Evolutionary conservation across 1,140 invertebrate genomes (phyloP).

Genomic region (Monomorium pharaonis): DNA sequence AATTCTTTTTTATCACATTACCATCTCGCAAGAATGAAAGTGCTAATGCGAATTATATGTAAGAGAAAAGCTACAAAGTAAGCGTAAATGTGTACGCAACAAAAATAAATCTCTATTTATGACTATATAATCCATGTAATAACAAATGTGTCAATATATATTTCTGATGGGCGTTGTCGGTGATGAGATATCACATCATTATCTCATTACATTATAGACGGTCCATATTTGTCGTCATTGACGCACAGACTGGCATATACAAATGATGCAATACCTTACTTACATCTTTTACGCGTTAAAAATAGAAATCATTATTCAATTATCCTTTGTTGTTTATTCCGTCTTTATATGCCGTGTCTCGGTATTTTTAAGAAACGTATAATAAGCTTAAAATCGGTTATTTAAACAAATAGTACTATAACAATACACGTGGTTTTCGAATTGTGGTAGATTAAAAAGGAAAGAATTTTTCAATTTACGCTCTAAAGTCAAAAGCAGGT

Average conservation of each 20-base stretch:
- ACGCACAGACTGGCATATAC: neutral
- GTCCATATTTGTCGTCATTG: conserved; percentile 51
- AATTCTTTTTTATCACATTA: neutral
- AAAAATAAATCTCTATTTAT: neutral
- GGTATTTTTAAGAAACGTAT: neutral
- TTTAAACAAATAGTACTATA: neutral
- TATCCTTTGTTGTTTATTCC: conserved; percentile 5
- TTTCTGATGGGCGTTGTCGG: conserved; percentile 47
- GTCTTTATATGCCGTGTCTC: neutral
- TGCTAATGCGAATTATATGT: too few relatives aligned
- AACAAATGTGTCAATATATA: conserved; percentile 40
- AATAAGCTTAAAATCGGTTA: neutral
- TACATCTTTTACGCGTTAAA: neutral
- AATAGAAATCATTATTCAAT: conserved; percentile 27
- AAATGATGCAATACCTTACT: conserved; percentile 19
- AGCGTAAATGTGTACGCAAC: neutral
- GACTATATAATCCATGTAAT: conserved; percentile 6
- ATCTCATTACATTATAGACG: conserved; percentile 45
- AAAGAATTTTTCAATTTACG: neutral
- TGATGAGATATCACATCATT: conserved; percentile 48
- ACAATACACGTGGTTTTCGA: neutral
- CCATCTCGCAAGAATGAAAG: neutral
- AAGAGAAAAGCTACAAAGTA: neutral
- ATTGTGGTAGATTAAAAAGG: neutral
- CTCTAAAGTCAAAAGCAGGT: neutral